Evolutionary conservation across 2,888 invertebrate species (phyloP), one percentile per base, ranked within the genome.

Genomic region (Thymelicus acteon): DNA sequence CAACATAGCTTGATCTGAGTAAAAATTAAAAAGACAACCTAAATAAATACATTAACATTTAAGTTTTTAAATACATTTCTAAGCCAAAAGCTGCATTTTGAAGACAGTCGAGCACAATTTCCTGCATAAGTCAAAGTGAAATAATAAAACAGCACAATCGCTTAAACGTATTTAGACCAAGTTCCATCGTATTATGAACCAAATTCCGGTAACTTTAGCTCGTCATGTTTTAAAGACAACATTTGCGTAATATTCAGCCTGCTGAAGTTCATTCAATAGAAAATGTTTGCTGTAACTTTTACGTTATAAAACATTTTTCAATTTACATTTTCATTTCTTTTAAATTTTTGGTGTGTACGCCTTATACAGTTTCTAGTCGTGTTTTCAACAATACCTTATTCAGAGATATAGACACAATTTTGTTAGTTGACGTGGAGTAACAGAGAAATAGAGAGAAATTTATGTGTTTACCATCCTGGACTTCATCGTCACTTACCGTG

Each of bases 41-140:
- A 44, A 44, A 44, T 44, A 10, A 1, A 12, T 10, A 4, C 44
- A 44, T 44, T 10, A 4, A 1, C 2, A 19, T 19, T 19, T 19
- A 19, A 19, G 19, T 1, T 40, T 40, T 2, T 44, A 44, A 44
- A 44, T 10, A 8, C 10, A 44, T 1, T 44, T 44, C 12, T 44
- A 10, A 8, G 44, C 10, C 12, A 44, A 44, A 44, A 10, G 44
- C 31, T 12, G 44, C 2, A 57, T 6, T 1, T 2, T 3, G 13
- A 12, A 12, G 7, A n/a, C 57, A 31, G 13, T 57, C 57, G 12
- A 57, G 57, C 57, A 57, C 57, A 57, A 57, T 57, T 57, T 13
- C 31, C 49, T 15, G 19, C 7, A 15, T 15, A 57, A 31, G 3
- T 8, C 31, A 57, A 57, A 57, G 31, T 31, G 24, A 57, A 52